Evolutionary conservation across 2,797 vertebrate species (phyloP), one percentile per base, ranked within the genome.

Genomic region (Diplodus sargus): DNA sequence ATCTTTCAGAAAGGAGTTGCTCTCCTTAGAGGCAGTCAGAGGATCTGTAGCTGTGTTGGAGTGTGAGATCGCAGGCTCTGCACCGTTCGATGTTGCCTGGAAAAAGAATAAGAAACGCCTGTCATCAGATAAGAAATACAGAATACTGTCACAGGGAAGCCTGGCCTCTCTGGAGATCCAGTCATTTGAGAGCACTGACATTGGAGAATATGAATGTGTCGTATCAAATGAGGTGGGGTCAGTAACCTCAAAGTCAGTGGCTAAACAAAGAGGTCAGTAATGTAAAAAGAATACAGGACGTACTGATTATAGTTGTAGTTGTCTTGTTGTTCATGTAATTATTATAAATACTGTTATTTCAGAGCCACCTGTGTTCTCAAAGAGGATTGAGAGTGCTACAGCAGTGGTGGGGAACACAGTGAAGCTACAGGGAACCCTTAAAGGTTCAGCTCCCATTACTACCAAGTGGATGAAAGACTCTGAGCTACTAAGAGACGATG

Each of bases 341-440:
- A 14, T 45, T 53, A 59, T 39, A 28, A 14, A 59, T 48, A 3
- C 4, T 93, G 83, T 90, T 76, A 53, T 93, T 93, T 71, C 94
- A 99, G 98, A 99, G 84, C 96, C 97, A n/a, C 98, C 97, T 17
- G 88, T 94, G 70, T 99, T 99, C 94, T 92, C 97, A 91, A 99
- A 99, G 95, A 98, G 96, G 92, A 87, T 96, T 0, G 97, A 99
- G 91, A 97, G 96, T 60, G 90, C 95, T 49, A 96, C 96, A 30
- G 95, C 95, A 18, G 92, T 99, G 81, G 89, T 96, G 88, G 97
- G 97, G 78, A 97, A 96, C n/a, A 93, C 92, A 17, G 86, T 97
- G 78, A 96, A 95, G 0, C 93, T 99, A 16, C 97, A 98, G 92
- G 95, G 96, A 17, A 92, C 93, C 20, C 90, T 99, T 54, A 98